These are phyloP conservation scores for Strigops habroptila DNA, from an alignment of 2,113 vertebrate species.

Conservation along the genomic window DNA sequence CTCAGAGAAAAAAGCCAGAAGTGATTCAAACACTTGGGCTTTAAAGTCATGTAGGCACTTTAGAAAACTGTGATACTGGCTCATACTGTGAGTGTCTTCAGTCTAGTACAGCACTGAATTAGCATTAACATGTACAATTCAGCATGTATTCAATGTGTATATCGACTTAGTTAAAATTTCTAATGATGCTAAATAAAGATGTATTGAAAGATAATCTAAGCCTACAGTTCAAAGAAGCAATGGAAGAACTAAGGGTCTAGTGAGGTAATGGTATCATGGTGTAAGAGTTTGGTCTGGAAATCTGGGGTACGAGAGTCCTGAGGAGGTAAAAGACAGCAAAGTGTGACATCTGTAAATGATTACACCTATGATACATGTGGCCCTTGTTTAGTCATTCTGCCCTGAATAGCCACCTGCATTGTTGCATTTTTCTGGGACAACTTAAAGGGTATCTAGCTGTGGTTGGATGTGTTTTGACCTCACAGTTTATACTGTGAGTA, in stretches of 20 bases:
- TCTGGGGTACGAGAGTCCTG: rapidly evolving
- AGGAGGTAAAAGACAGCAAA: neutral
- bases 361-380: neutral
- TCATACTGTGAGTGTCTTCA: neutral
- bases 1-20: neutral
- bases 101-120: neutral
- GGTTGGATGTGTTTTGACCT: neutral
- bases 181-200: neutral
- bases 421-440: neutral
- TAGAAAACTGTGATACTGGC: neutral
- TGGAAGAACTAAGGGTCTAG: neutral
- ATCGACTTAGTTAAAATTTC: neutral
- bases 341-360: neutral
- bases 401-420: neutral
- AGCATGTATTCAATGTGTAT: neutral
- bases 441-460: neutral
- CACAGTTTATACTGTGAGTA: neutral
- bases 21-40: neutral
- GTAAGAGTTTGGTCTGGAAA: neutral
- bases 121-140: neutral
- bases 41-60: neutral
- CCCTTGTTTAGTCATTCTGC: neutral
- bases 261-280: neutral
- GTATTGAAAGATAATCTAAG: neutral
- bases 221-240: neutral